These are phyloP conservation scores for Eilema sororculum DNA, from an alignment of 2,888 invertebrate species.

Conservation along the genomic window DNA sequence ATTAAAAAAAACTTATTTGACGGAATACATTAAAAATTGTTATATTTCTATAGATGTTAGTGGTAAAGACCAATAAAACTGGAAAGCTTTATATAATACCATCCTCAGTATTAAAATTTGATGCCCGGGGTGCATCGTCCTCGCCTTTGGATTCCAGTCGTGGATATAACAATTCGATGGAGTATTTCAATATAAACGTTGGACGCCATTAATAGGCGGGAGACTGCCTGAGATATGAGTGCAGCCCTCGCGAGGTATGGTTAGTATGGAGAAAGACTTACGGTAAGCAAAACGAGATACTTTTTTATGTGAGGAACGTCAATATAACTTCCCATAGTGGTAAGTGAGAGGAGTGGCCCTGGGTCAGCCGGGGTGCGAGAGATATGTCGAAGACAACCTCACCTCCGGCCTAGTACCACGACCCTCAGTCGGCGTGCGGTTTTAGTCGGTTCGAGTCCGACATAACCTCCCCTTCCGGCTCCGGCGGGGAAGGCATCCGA, in stretches of 20 bases:
- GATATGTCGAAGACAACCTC: too few species aligned
- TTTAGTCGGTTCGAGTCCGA: too few species aligned
- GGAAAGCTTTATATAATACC: conserved; percentile 23
- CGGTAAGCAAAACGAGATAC: background rate
- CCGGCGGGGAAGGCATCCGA: too few species aligned
- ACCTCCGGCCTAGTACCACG: too few species aligned
- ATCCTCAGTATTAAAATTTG: conserved; percentile 50
- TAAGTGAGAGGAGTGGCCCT: too few species aligned
- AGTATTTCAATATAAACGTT: conserved; percentile 83
- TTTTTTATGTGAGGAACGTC: background rate
- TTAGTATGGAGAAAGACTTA: conserved; percentile 56
- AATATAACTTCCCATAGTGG: too few species aligned
- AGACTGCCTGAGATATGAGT: conserved; percentile 68
- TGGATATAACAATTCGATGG: conserved; percentile 73
- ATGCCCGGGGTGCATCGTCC: conserved; percentile 52
- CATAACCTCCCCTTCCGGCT: too few species aligned
- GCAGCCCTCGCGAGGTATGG: conserved; percentile 60
- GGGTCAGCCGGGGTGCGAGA: too few species aligned
- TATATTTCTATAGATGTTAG: background rate
- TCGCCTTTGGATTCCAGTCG: conserved; percentile 54
- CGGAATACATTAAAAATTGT: background rate
- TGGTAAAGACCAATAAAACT: background rate
- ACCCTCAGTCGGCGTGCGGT: too few species aligned
- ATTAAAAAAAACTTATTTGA: too few species aligned
- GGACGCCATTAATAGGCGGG: conserved; percentile 74